A percentile compares a stretch with the other conserved stretches of the same genome.
Evolutionary conservation across 2,113 vertebrate species (phyloP).

Genomic region (Dipodomys stephensi): DNA sequence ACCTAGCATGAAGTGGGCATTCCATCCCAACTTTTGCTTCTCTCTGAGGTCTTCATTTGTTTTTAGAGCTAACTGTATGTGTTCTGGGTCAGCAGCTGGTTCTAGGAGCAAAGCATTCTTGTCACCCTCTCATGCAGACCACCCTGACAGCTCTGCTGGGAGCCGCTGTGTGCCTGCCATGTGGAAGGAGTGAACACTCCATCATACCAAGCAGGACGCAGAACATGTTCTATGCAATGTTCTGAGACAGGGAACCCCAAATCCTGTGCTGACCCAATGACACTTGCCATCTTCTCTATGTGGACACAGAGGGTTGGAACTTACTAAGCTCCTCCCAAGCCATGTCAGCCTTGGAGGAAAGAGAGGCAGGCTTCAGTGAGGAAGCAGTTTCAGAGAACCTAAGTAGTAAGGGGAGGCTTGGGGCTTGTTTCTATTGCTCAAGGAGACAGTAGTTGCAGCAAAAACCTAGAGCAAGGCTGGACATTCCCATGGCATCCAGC

Average conservation of each 20-base stretch:
- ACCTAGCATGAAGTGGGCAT: no score
- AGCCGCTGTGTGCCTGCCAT: accelerated
- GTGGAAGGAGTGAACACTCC: neutral
- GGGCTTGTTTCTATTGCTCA: neutral
- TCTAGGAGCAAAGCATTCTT: no score
- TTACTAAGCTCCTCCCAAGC: neutral
- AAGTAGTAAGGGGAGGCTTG: no score
- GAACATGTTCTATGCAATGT: neutral
- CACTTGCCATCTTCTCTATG: no score
- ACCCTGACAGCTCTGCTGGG: neutral
- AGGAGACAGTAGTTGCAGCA: neutral
- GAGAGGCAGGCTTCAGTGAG: neutral
- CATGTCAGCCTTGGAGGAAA: neutral
- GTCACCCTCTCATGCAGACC: neutral
- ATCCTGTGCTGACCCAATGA: neutral
- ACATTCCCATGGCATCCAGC: neutral
- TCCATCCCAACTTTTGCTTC: no score
- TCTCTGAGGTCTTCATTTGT: no score
- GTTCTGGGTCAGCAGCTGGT: no score
- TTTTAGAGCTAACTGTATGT: no score
- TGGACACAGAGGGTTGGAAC: neutral
- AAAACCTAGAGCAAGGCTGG: neutral
- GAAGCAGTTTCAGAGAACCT: neutral
- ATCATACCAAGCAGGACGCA: neutral
- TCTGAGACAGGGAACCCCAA: neutral